Evolutionary conservation across 92 coral and sea anemone species (phyloP), one percentile per base, ranked within the genome.

Genomic region (Siderastrea radians): DNA sequence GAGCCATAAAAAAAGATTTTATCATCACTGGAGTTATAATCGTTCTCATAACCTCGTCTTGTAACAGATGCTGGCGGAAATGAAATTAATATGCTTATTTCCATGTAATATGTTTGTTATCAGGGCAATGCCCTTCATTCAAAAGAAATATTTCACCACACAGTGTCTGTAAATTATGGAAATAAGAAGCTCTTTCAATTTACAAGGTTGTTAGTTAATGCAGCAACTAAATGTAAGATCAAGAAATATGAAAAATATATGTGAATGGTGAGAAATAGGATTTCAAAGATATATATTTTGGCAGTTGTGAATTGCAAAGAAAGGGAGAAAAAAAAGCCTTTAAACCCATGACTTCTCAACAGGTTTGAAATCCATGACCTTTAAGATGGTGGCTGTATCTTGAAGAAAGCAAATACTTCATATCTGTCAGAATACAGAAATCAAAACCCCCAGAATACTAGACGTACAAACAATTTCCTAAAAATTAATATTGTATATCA

Each of bases 151-250:
- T 61, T 60, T 51, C 73, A 62, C 38, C 52, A 61, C 61, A 63
- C 80, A 64, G 17, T 84, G 87, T 74, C 87, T 84, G 15, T 44
- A 63, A 48, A 61, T 84, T 84, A 84, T 84, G 87, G 87, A 73
- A 84, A 73, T 84, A 72, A 14, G 64, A 4, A 16, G 57, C 8
- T 17, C 13, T 51, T 80, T 66, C 11, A 65, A 73, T 74, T 49
- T 57, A 26, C 55, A 55, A 45, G 54, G 38, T 8, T 78, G 52
- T 48, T 72, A 50, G 75, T 68, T 60, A n/a, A 55, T 19, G 51
- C 74, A 49, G 55, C 17, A 52, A 16, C 50, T 5, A 69, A 68
- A 53, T 15, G 59, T 19, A 5, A 26, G 26, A 67, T 10, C 13
- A 26, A 1, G 43, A 45, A 67, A 61, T 61, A 61, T 61, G 26